Conservation (phyloP, 2,797 vertebrate species). For the Scarus forsteni region DNA sequence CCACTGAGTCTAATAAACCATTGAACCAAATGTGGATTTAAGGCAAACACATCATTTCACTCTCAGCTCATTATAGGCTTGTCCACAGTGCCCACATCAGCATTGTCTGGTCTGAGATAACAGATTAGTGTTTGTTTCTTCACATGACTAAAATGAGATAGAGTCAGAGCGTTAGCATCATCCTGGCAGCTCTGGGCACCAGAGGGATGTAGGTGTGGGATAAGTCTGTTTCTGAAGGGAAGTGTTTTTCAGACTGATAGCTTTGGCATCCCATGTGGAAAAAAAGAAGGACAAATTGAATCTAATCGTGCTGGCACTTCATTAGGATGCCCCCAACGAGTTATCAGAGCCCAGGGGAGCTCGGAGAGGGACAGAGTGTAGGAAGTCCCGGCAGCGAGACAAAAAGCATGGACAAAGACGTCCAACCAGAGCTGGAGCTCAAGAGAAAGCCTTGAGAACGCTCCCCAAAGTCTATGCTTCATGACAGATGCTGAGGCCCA, state of each 20-base stretch:
- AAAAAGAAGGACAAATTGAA: slow-evolving; percentile 70
- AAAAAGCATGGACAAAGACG: slow-evolving; percentile 71
- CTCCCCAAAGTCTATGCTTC: slow-evolving; percentile 57
- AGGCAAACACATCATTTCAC: slow-evolving; percentile 17
- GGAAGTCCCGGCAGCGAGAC: slow-evolving; percentile 64
- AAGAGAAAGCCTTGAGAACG: slow-evolving; percentile 52
- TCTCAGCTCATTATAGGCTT: slow-evolving; percentile 13
- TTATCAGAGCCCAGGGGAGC: slow-evolving; percentile 68
- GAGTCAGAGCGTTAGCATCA: slow-evolving; percentile 21
- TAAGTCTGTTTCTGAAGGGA: slow-evolving; percentile 66
- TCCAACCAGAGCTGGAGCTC: slow-evolving; percentile 40
- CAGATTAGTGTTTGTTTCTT: slow-evolving; percentile 48
- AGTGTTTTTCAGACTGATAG: slow-evolving; percentile 76
- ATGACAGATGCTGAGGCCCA: slow-evolving; percentile 74
- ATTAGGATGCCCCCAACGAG: slow-evolving; percentile 66
- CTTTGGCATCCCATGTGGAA: slow-evolving; percentile 49
- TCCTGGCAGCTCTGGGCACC: slow-evolving; percentile 28
- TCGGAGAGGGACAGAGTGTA: slow-evolving; percentile 26
- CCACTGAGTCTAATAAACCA: neutral
- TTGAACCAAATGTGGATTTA: slow-evolving; percentile 15
- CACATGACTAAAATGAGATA: slow-evolving; percentile 48
- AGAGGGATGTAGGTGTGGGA: slow-evolving; percentile 64
- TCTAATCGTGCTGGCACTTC: slow-evolving; percentile 77
- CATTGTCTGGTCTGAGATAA: slow-evolving; percentile 51
- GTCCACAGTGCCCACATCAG: slow-evolving; percentile 18